Base-by-base conservation (phyloP, 2,888 invertebrate genomes). In the Parnassius apollo region DNA sequence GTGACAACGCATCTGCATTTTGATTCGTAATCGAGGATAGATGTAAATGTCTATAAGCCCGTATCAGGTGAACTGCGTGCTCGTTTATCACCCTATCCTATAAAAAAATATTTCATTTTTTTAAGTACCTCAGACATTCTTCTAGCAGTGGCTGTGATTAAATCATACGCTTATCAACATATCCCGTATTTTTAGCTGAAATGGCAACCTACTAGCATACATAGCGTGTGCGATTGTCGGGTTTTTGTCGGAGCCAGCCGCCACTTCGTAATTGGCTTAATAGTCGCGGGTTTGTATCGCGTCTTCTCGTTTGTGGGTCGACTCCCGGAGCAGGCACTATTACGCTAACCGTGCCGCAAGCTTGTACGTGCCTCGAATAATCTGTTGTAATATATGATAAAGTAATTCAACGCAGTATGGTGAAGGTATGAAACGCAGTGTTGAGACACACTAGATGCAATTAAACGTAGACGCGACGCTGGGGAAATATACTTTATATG, bases 251-350 rank as follows among this genome's bases (percentile, higher is more conserved):
- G 48, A 59, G 57, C 61, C 66, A 62, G 57, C 65, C 52, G 61
- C 48, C 44, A 50, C 52, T 74, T 73, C 75, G 77, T 84, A 84
- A 85, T 84, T 84, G 81, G 81, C 74, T 77, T 81, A 82, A 80
- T 80, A 74, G 67, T 68, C 70, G 71, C 58, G 50, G 22, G 56
- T 58, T 58, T 10, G 62, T 61, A 35, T 59, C 66, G 59, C 64
- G 53, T 59, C 72, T 72, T 13, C 44, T 25, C 57, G 57, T 73
- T 74, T 72, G 73, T 78, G 69, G 78, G 70, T 62, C 71, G 68
- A 56, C 72, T 78, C 78, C 82, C 81, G 84, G 83, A 83, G 70
- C 69, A 42, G 18, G 22, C 58, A 42, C 48, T 13, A 35, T 52
- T 52, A 52, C 11, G 46, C 48, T 9, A 13, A 4, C 49, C 25